These are phyloP conservation scores for Orthosia gracilis DNA, from an alignment of 2,888 invertebrate genomes.

Conservation along the genomic window DNA sequence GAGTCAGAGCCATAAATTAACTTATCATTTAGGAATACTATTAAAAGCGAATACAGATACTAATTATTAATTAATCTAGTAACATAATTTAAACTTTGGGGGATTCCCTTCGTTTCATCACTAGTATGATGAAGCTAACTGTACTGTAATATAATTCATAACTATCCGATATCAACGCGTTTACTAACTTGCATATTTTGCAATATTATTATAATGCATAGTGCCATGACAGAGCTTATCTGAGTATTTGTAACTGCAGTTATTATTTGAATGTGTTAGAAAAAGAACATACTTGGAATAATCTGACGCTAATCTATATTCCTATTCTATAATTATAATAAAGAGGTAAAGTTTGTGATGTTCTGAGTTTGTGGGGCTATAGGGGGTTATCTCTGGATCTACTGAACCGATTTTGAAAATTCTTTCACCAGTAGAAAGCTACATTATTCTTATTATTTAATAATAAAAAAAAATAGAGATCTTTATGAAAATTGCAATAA, in stretches of 20 bases:
- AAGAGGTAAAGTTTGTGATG: no score
- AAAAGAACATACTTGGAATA: background rate
- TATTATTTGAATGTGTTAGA: background rate
- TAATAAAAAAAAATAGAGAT: no score
- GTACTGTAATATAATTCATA: conserved; percentile 31
- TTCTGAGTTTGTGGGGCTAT: no score
- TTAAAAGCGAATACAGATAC: background rate
- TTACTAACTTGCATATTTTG: background rate
- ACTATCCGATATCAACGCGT: conserved; percentile 12
- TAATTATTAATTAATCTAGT: conserved; percentile 4
- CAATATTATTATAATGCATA: conserved; percentile 4
- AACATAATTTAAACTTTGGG: conserved; percentile 19
- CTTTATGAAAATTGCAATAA: no score
- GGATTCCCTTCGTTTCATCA: conserved; percentile 8
- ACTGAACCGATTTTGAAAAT: no score
- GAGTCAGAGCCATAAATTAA: background rate
- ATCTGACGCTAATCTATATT: background rate
- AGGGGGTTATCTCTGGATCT: no score
- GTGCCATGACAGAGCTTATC: conserved; percentile 8
- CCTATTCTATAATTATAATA: no score
- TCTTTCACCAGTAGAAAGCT: no score
- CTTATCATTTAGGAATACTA: background rate
- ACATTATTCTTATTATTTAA: no score
- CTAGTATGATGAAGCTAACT: conserved; percentile 1
- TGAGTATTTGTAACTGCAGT: conserved; percentile 6